A percentile compares a stretch with the other conserved stretches of the same genome.
Conservation (phyloP, 2,888 invertebrate species). For the Caenorhabditis japonica region DNA sequence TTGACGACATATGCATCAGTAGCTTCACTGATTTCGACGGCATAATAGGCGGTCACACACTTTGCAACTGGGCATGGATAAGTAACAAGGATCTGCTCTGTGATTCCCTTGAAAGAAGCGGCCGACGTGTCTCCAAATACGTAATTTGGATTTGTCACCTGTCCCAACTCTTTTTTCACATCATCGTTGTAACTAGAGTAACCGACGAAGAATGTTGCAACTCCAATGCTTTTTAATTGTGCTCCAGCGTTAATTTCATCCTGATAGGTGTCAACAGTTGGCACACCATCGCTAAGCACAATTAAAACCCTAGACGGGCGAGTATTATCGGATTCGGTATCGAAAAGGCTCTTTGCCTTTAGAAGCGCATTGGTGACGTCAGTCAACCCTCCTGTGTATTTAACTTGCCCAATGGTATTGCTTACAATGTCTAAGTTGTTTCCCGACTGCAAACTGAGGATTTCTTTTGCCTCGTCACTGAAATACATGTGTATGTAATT, state of each 20-base stretch:
- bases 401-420: constrained; percentile 16
- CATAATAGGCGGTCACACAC: constrained; percentile 48
- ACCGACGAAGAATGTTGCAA: constrained; percentile 41
- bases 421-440: constrained; percentile 21
- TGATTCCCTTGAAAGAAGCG: constrained; percentile 25
- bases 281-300: constrained; percentile 46
- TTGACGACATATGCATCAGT: constrained; percentile 29
- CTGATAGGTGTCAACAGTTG: constrained; percentile 39
- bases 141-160: constrained; percentile 38
- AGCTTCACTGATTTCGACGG: constrained; percentile 48
- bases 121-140: constrained; percentile 36
- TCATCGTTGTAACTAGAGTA: constrained; percentile 27
- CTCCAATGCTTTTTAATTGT: constrained; percentile 7
- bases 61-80: constrained; percentile 50
- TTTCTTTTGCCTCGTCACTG: constrained; percentile 15
- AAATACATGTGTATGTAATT: not conserved
- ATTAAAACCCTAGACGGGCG: constrained; percentile 26
- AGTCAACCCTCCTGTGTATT: constrained; percentile 44
- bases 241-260: constrained; percentile 36
- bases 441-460: constrained; percentile 16
- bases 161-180: constrained; percentile 18
- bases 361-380: constrained; percentile 34
- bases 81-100: constrained; percentile 21
- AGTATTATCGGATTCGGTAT: constrained; percentile 7
- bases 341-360: constrained; percentile 14